Base-by-base conservation (phyloP, 1,140 invertebrate genomes). In the Sarcophaga peregrina region DNA sequence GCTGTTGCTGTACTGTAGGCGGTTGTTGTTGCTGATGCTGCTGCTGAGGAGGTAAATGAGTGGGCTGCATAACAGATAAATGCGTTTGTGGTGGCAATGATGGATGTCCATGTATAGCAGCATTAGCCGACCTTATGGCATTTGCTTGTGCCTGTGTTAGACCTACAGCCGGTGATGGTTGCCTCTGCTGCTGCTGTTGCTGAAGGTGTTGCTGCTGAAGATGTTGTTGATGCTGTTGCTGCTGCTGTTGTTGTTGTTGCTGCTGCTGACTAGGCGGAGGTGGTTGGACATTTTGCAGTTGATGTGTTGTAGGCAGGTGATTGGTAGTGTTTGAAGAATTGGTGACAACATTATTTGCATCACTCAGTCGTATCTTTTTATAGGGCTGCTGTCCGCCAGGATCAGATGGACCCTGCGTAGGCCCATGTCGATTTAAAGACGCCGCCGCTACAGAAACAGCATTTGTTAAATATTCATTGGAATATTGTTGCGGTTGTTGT, bases 341-440 rank as follows among this genome's bases (percentile, higher is more conserved):
- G 80, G 72, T 83, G 45, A 82, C 81, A 47, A 37, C 37, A 52
- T 78, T 78, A 20, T 50, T 92, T 8, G 91, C 86, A 78, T 94
- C 95, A 17, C 92, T 92, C 50, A 96, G 91, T 11, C 95, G 92
- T 84, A 97, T 95, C 88, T 96, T 96, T 89, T 96, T 96, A 90
- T 95, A 94, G 76, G 94, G 93, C 83, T 95, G 95, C 81, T 94
- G 94, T 75, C 85, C 81, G 82, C 87, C 85, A 1, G 86, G 86
- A 85, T 90, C 89, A 8, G 88, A 85, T 54, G 87, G 87, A 74
- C 86, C 83, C 81, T 85, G 87, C 45, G 85, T 85, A 8, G 85
- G 86, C n/a, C 86, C 86, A 48, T 86, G 86, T 84, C 84, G 13
- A 83, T 83, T 47, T 84, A 83, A 50, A 83, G 86, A n/a, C 83